Base-by-base conservation (phyloP, 2,113 vertebrate genomes). In the Aviceda subcristata region DNA sequence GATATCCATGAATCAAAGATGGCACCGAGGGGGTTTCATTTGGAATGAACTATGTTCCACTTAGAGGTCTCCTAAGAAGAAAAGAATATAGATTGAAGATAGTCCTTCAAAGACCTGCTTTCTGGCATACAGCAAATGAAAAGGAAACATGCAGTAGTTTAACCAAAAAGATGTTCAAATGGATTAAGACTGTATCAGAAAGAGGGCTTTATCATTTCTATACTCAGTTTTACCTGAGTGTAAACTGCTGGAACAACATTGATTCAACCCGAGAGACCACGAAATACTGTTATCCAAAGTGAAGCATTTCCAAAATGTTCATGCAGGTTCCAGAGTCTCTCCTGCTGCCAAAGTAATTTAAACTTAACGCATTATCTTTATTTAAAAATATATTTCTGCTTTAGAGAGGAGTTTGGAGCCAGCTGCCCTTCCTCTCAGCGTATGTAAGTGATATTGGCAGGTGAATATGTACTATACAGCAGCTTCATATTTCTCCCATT, bases 401-500 rank as follows among this genome's bases (percentile, higher is more conserved):
- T 56, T 43, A 9, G 83, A 69, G 53, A 77, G 62, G 74, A 88
- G 51, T 41, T 46, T 55, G 51, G 69, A 92, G 59, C 41, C 93
- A 96, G 86, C 50, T 92, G 80, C 90, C 43, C 81, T 73, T 60
- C 60, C 22, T 91, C 92, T 83, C 80, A 73, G 78, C 32, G 6
- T 48, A 81, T 93, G 69, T 96, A 96, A 97, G 57, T 90, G 92
- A 94, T 92, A 85, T 94, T 48, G 74, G 92, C 96, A 97, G 97
- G 95, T 96, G 93, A 94, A 80, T 46, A 64, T 86, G 60, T 39
- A 45, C 43, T 32, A 2, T 83, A 94, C 68, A 82, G 93, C 87
- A 93, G 94, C 92, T 96, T 96, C 92, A 34, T 82, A 73, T 96
- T 96, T 95, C 93, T 71, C 63, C 56, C 43, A 34, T 78, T 76